These are phyloP conservation scores for Andrena dorsata DNA, from an alignment of 2,888 invertebrate genomes.

Conservation along the genomic window DNA sequence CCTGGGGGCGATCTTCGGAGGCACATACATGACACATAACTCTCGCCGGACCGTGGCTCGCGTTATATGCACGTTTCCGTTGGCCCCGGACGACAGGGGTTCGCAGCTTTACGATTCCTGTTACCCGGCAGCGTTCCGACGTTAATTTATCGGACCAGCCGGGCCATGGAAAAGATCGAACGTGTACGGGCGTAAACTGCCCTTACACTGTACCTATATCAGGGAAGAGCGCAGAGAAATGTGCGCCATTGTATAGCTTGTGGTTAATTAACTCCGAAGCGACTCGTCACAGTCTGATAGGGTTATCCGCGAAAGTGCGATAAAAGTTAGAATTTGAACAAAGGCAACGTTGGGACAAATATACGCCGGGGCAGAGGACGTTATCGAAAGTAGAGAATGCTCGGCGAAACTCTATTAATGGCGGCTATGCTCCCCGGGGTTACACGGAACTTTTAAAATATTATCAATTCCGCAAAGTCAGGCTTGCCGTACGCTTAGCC, in stretches of 20 bases:
- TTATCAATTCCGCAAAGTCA: conserved; percentile 9
- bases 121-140: conserved; percentile 22
- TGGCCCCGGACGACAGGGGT: background rate
- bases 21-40: conserved; percentile 15
- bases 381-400: conserved; percentile 1
- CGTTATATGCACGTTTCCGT: background rate
- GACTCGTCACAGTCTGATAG: background rate
- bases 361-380: background rate
- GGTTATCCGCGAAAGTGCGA: background rate
- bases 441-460: conserved; percentile 5
- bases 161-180: too few species aligned
- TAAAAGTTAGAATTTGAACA: conserved; percentile 3
- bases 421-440: background rate
- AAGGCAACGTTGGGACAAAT: background rate
- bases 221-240: too few species aligned
- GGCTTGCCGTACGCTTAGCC: background rate
- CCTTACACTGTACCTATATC: background rate
- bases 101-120: conserved; percentile 45
- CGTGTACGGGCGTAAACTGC: background rate
- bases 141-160: conserved; percentile 46
- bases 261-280: background rate
- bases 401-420: conserved; percentile 1
- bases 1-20: conserved; percentile 47
- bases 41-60: conserved; percentile 1
- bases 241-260: background rate